A percentile compares a stretch with the other conserved stretches of the same genome.
These are phyloP conservation scores for Caenorhabditis angaria DNA, from an alignment of 2,888 invertebrate species.

Conservation along the genomic window DNA sequence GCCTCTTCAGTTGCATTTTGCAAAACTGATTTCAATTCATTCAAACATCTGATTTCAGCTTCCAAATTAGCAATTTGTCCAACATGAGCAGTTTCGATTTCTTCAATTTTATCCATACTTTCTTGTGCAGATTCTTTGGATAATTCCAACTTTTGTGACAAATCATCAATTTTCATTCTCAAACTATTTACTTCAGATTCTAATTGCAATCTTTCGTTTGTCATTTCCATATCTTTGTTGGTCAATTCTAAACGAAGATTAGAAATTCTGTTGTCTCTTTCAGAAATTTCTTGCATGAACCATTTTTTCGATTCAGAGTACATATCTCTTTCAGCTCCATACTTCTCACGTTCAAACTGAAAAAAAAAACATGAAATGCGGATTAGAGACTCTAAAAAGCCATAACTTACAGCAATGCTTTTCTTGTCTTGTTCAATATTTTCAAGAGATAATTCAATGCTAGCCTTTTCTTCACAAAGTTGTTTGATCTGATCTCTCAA, in stretches of 20 bases:
- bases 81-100: constrained; percentile 8
- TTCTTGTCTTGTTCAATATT: constrained; percentile 33
- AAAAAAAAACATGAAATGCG: too few species aligned
- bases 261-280: constrained; percentile 56
- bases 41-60: constrained; percentile 29
- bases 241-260: constrained; percentile 54
- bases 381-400: neutral
- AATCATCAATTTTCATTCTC: constrained; percentile 17
- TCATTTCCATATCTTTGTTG: constrained; percentile 27
- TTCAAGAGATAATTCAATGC: constrained; percentile 24
- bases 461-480: constrained; percentile 28
- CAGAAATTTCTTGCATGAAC: constrained; percentile 56
- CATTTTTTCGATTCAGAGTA: constrained; percentile 44
- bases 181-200: constrained; percentile 15
- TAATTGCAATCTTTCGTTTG: constrained; percentile 27
- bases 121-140: constrained; percentile 18
- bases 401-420: constrained; percentile 32
- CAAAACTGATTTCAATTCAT: constrained; percentile 11
- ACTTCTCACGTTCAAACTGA: constrained; percentile 40
- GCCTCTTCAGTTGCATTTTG: constrained; percentile 30
- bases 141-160: constrained; percentile 26
- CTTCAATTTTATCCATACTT: constrained; percentile 16
- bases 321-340: constrained; percentile 28
- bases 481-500: constrained; percentile 40
- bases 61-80: constrained; percentile 27